These are phyloP conservation scores for Drosophila novamexicana DNA, from an alignment of 1,140 invertebrate genomes.

Conservation along the genomic window DNA sequence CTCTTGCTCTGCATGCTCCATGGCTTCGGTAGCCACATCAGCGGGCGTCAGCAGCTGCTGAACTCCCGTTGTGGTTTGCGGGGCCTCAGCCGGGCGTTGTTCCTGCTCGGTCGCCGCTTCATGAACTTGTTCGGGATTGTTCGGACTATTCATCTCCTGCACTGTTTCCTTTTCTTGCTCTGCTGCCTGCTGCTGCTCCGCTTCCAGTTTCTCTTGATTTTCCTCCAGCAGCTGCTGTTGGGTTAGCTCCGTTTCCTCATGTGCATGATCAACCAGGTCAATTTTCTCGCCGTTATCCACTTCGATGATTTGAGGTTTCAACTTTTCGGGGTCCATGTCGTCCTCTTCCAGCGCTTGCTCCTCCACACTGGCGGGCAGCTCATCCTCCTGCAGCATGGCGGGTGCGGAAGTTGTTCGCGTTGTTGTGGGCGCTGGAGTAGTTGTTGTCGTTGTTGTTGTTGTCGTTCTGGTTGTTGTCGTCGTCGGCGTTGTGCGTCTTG, in stretches of 20 bases:
- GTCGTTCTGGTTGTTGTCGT: slow-evolving; percentile 42
- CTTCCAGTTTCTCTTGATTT: not conserved
- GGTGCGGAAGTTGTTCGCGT: slow-evolving; percentile 34
- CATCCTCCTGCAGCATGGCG: slow-evolving; percentile 56
- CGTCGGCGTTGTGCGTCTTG: slow-evolving; percentile 29
- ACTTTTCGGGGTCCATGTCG: slow-evolving; percentile 49
- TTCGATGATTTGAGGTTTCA: slow-evolving; percentile 47
- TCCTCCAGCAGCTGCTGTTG: slow-evolving; percentile 61
- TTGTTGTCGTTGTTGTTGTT: slow-evolving; percentile 37
- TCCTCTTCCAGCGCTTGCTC: slow-evolving; percentile 70
- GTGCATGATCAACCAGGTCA: slow-evolving; percentile 65
- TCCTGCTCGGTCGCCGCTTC: slow-evolving; percentile 4
- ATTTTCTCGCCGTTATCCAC: slow-evolving; percentile 67
- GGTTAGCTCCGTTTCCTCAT: slow-evolving; percentile 69
- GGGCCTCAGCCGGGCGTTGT: slow-evolving; percentile 2
- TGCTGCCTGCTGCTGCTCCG: slow-evolving; percentile 10
- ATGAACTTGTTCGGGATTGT: not conserved
- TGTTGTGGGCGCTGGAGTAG: slow-evolving; percentile 43
- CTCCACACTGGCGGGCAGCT: slow-evolving; percentile 64
- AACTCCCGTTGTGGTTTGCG: slow-evolving; percentile 52
- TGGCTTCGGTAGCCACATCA: slow-evolving; percentile 58
- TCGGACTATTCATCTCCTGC: slow-evolving; percentile 1
- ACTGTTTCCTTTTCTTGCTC: slow-evolving; percentile 36
- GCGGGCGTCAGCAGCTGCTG: slow-evolving; percentile 67
- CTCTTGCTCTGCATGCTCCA: slow-evolving; percentile 41